A percentile compares a stretch with the other conserved stretches of the same genome.
Conservation (phyloP, 2,888 invertebrate species). For the Drymonia ruficornis region DNA sequence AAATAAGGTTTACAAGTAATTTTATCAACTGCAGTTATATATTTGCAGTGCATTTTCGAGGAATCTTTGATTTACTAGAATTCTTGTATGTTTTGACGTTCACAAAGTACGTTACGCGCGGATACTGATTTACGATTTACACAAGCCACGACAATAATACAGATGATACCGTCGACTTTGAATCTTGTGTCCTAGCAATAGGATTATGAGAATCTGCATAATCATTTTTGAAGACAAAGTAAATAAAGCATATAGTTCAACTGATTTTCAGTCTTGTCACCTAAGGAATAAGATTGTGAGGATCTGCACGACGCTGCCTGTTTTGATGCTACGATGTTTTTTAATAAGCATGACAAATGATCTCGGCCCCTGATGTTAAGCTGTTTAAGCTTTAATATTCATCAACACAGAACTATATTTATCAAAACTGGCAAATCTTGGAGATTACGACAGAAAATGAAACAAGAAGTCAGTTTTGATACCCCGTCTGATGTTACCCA, state of each 20-base stretch:
- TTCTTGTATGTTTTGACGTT: conserved; percentile 3
- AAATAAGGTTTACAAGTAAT: neutral
- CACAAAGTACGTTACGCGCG: neutral
- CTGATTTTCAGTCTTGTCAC: neutral
- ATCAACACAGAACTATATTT: neutral
- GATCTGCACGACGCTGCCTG: neutral
- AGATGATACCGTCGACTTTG: neutral
- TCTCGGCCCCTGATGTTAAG: neutral
- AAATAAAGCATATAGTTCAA: neutral
- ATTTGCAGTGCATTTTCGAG: neutral
- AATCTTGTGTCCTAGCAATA: neutral
- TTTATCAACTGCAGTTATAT: neutral
- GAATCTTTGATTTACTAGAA: conserved; percentile 1
- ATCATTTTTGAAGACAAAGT: neutral
- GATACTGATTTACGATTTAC: conserved; percentile 3
- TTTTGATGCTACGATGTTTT: neutral
- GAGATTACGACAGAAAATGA: too few relatives aligned
- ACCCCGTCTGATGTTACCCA: too few relatives aligned
- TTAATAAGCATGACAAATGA: neutral
- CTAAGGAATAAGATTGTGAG: neutral
- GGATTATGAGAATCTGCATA: neutral
- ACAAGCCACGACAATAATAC: too few relatives aligned
- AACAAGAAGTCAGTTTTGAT: too few relatives aligned
- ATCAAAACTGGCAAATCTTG: too few relatives aligned
- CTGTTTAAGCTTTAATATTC: neutral